Conservation (phyloP, 1,140 invertebrate species). For the Penaeus indicus region DNA sequence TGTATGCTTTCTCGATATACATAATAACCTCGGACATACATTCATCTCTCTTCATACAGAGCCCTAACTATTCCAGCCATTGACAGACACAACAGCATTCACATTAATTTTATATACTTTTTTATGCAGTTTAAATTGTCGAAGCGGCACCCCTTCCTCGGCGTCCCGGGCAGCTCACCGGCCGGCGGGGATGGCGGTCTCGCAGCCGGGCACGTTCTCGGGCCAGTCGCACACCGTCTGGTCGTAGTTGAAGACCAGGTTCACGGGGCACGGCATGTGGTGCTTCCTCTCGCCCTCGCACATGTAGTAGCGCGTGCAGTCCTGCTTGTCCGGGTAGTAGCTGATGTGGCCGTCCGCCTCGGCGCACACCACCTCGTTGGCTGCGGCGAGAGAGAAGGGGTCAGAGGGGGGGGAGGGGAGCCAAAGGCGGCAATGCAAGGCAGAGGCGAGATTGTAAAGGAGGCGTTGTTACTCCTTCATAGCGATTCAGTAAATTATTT, state of each 20-base stretch:
- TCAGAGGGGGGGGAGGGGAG: not conserved
- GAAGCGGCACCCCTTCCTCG: not conserved
- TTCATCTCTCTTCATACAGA: too few relatives aligned
- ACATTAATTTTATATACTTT: not conserved
- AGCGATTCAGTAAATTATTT: not conserved
- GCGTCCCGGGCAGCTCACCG: not conserved
- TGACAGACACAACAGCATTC: not conserved
- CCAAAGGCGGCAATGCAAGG: not conserved
- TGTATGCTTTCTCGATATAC: not conserved
- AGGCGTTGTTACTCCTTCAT: not conserved
- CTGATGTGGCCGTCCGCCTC: slow-evolving; percentile 95
- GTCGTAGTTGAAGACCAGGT: slow-evolving; percentile 86
- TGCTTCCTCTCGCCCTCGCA: slow-evolving; percentile 93
- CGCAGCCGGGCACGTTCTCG: slow-evolving; percentile 91
- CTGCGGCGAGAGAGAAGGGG: slow-evolving; percentile 72
- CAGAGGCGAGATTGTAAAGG: not conserved
- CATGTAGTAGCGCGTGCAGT: slow-evolving; percentile 96
- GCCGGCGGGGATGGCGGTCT: slow-evolving; percentile 58
- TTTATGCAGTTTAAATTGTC: not conserved
- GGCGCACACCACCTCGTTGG: slow-evolving; percentile 89
- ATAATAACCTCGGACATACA: not conserved
- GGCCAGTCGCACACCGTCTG: slow-evolving; percentile 92
- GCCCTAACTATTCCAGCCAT: too few relatives aligned
- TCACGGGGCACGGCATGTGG: slow-evolving; percentile 96
- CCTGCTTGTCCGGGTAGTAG: slow-evolving; percentile 89